Percentiles rank a stretch among this genome's conserved stretches.
These are phyloP conservation scores for Agrochola lychnidis DNA, from an alignment of 2,888 invertebrate species.

Conservation along the genomic window DNA sequence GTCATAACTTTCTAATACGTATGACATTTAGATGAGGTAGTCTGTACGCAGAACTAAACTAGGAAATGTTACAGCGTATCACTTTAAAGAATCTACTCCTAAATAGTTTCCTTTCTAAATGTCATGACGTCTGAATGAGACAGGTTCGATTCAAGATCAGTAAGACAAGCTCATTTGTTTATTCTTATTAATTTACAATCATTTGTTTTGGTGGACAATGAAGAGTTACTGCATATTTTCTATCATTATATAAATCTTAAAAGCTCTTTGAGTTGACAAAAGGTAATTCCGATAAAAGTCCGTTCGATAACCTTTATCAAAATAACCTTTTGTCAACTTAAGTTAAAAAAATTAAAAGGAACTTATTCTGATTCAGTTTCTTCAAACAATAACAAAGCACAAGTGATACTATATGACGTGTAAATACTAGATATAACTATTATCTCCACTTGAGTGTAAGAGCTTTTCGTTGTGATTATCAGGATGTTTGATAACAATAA, in stretches of 20 bases:
- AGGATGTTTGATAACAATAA: constrained; percentile 55
- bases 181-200: not conserved
- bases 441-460: constrained; percentile 60
- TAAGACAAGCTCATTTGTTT: not conserved
- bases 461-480: constrained; percentile 62
- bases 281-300: not conserved
- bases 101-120: constrained; percentile 15
- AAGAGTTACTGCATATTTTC: not conserved
- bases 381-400: constrained; percentile 12
- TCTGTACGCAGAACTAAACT: constrained; percentile 56
- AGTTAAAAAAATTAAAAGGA: not conserved
- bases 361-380: not conserved
- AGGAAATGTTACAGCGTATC: constrained; percentile 56
- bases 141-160: not conserved
- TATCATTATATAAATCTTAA: not conserved
- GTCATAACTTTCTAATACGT: constrained; percentile 40
- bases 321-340: not conserved
- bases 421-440: constrained; percentile 1
- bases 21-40: constrained; percentile 45
- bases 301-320: too few relatives aligned
- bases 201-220: not conserved
- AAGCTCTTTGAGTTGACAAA: not conserved
- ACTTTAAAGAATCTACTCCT: not conserved
- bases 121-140: not conserved
- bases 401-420: not conserved